phyloP scores from a whole-genome alignment of 2,888 invertebrate species.

The Agrotis segetum region DNA sequence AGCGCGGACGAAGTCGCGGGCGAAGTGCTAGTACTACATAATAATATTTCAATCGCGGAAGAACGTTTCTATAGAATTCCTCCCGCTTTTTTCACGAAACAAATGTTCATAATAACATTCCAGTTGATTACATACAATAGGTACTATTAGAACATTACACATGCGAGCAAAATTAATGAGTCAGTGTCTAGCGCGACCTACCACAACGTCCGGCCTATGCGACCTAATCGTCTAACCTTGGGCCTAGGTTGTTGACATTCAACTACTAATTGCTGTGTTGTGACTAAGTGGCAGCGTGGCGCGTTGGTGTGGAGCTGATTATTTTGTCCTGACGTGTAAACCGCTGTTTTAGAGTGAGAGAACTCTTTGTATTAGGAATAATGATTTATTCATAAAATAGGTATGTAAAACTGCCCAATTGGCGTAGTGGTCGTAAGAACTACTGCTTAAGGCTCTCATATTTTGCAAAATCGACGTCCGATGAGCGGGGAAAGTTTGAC shows the following conservation, averaged over 20 bases:
- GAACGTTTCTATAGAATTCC: neutral
- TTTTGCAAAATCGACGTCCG: no score
- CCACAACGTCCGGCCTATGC: slow-evolving; percentile 57
- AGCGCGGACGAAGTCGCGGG: no score
- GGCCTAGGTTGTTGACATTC: slow-evolving; percentile 56
- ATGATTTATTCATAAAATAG: no score
- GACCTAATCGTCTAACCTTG: slow-evolving; percentile 60
- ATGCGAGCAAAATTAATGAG: slow-evolving; percentile 41
- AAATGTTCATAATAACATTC: neutral
- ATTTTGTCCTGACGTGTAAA: slow-evolving; percentile 9
- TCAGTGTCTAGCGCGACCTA: slow-evolving; percentile 58
- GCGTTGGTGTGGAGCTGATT: slow-evolving; percentile 1
- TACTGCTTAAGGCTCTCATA: no score
- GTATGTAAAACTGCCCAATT: no score
- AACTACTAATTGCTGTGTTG: slow-evolving; percentile 30
- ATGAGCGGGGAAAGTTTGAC: no score
- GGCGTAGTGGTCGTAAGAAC: no score
- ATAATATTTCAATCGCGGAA: neutral
- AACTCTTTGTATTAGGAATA: no score
- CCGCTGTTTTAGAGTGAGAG: neutral
- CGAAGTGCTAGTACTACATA: no score
- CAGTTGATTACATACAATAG: slow-evolving; percentile 11
- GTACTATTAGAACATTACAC: slow-evolving; percentile 37
- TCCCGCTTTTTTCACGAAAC: neutral
- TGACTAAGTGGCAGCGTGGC: slow-evolving; percentile 19